Evolutionary conservation across 2,113 vertebrate species (phyloP), one percentile per base, ranked within the genome.

Genomic region (Tretioscincus oriximinensis): DNA sequence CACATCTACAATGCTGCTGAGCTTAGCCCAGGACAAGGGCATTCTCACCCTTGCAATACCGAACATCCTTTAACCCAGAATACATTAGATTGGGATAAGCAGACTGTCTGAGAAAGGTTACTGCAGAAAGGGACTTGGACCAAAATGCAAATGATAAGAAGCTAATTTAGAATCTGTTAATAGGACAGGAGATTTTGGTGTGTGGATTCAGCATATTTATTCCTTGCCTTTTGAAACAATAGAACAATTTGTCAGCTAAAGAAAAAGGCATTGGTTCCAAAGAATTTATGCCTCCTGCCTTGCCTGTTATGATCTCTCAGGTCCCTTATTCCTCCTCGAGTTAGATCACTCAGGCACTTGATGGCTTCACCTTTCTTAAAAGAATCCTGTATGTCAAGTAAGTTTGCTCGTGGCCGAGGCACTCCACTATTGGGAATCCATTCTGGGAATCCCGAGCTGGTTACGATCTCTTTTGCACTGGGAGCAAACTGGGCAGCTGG

Each of bases 281-380:
- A 95, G 90, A 96, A 97, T 31, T 88, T 83, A 26, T 96, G 94
- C 85, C 87, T 96, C 85, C 79, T 96, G 41, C 94, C 95, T 2
- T 83, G 85, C 80, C 73, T 68, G 9, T 86, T 70, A 16, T 95
- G 96, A 73, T 95, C 93, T 73, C 91, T 94, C 84, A 97, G 93
- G 87, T 97, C 91, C 71, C 95, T 93, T 28, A 76, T 80, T n/a
- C 93, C 88, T 67, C 68, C 76, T 29, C 84, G 78, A 86, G 92
- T 0, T 0, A 92, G 92, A 81, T 88, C 88, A 73, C 86, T 92
- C 78, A 96, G 93, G 18, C 1, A 29, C 22, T 67, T 94, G 58
- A 95, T 94, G 54, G 89, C 91, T 47, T 84, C 88, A n/a, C 93
- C 87, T 83, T 92, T 97, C 68, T 92, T 95, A 88, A 95, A 97